phyloP scores from a whole-genome alignment of 37 sponge, comb jelly and placozoan species.

The Chondrilla cf. caribensis region DNA sequence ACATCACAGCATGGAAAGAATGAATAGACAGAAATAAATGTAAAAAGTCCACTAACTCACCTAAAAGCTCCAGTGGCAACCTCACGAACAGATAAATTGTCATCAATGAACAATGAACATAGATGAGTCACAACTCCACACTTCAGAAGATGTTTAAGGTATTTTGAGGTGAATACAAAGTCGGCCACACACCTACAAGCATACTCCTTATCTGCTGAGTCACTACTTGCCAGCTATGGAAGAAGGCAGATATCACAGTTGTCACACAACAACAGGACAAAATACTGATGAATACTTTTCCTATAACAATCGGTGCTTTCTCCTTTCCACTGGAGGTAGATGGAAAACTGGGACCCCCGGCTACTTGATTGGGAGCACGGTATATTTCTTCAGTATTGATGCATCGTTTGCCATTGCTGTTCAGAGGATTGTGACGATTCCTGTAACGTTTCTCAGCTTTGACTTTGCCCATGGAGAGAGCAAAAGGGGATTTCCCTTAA shows the following conservation, averaged over 20 bases:
- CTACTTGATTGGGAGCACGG: background rate
- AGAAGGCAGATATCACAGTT: too few relatives aligned
- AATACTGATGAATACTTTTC: too few relatives aligned
- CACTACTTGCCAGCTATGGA: background rate
- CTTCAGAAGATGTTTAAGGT: background rate
- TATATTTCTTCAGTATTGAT: background rate
- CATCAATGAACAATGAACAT: background rate
- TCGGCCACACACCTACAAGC: slow-evolving; percentile 4
- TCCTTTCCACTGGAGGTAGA: background rate
- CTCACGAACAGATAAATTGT: background rate
- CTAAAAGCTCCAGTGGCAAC: slow-evolving; percentile 3
- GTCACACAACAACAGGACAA: too few relatives aligned
- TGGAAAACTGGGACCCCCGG: background rate
- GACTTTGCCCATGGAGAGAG: background rate
- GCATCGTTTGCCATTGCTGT: background rate
- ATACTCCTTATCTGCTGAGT: background rate
- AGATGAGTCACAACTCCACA: background rate
- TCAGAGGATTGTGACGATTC: background rate
- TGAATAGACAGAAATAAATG: background rate
- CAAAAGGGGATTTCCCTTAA: background rate
- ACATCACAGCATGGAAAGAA: too few relatives aligned
- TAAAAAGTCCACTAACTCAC: background rate
- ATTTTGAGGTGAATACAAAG: background rate
- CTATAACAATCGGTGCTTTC: too few relatives aligned
- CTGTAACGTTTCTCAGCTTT: slow-evolving; percentile 17